These are phyloP conservation scores for Leptodactylus fuscus DNA, from an alignment of 2,113 vertebrate genomes.

Conservation along the genomic window DNA sequence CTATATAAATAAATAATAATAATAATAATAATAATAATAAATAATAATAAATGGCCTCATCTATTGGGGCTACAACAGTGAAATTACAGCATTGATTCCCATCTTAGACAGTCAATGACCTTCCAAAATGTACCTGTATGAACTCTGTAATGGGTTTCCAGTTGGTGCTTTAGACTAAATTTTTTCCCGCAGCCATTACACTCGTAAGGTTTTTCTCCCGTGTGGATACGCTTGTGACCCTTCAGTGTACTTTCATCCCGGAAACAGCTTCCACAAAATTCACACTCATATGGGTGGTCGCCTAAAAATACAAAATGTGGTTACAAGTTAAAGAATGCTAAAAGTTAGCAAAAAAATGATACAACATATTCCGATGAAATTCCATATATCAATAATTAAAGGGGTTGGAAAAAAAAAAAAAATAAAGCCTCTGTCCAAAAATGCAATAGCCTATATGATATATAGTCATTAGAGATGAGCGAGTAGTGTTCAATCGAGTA, in stretches of 20 bases:
- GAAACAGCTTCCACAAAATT: conserved; percentile 99
- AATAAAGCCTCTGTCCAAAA: no score
- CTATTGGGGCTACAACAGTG: not conserved
- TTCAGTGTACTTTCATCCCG: conserved; percentile 97
- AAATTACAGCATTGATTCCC: not conserved
- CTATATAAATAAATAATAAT: no score
- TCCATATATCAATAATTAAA: no score
- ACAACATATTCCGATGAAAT: no score
- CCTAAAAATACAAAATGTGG: conserved; percentile 71
- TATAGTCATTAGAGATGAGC: no score
- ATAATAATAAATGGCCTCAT: not conserved
- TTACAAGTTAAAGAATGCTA: not conserved
- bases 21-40: no score
- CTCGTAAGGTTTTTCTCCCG: conserved; percentile 92
- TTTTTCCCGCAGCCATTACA: conserved; percentile 98
- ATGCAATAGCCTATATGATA: no score
- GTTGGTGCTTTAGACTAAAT: conserved; percentile 99
- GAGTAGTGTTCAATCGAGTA: no score
- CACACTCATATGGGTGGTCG: conserved; percentile 94
- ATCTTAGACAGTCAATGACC: not conserved
- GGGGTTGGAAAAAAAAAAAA: no score
- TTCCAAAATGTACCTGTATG: conserved; percentile 83
- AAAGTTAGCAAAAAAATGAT: no score
- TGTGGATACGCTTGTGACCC: conserved; percentile 97
- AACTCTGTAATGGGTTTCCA: conserved; percentile 98